Conservation (phyloP, 2,888 invertebrate species). For the Cactoblastis cactorum region DNA sequence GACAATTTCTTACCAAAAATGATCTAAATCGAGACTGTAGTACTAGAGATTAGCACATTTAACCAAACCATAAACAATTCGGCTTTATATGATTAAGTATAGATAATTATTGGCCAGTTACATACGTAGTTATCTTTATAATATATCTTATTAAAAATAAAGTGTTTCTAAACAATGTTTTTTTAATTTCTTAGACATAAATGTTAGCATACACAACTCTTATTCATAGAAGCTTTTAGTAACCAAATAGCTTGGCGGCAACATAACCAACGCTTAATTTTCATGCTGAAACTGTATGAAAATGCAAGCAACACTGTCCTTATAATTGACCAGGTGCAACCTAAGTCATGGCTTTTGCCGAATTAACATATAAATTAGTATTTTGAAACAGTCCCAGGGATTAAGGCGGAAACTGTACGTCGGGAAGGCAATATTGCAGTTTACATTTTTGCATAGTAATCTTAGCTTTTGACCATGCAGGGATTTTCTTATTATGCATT, state of each 20-base stretch:
- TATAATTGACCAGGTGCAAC: constrained; percentile 73
- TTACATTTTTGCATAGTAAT: neutral
- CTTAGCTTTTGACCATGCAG: neutral
- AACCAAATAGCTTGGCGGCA: neutral
- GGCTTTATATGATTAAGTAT: too few relatives aligned
- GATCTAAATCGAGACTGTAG: too few relatives aligned
- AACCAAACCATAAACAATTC: too few relatives aligned
- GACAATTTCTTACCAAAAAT: too few relatives aligned
- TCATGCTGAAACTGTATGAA: constrained; percentile 66
- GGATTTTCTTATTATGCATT: too few relatives aligned
- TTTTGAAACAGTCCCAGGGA: constrained; percentile 9
- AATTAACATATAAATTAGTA: constrained; percentile 76
- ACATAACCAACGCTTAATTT: constrained; percentile 58
- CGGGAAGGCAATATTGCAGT: constrained; percentile 17
- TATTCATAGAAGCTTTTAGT: neutral
- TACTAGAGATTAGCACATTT: too few relatives aligned
- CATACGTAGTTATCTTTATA: too few relatives aligned
- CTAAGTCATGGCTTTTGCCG: constrained; percentile 63
- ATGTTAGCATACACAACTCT: too few relatives aligned
- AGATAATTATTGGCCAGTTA: too few relatives aligned
- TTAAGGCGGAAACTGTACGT: constrained; percentile 15
- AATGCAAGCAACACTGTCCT: constrained; percentile 65
- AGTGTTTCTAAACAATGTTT: too few relatives aligned
- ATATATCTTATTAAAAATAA: too few relatives aligned
- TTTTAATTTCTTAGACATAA: too few relatives aligned